Percentiles rank a stretch among this genome's conserved stretches.
These are phyloP conservation scores for Uropsilus gracilis DNA, from an alignment of 2,113 vertebrate species.

Conservation along the genomic window DNA sequence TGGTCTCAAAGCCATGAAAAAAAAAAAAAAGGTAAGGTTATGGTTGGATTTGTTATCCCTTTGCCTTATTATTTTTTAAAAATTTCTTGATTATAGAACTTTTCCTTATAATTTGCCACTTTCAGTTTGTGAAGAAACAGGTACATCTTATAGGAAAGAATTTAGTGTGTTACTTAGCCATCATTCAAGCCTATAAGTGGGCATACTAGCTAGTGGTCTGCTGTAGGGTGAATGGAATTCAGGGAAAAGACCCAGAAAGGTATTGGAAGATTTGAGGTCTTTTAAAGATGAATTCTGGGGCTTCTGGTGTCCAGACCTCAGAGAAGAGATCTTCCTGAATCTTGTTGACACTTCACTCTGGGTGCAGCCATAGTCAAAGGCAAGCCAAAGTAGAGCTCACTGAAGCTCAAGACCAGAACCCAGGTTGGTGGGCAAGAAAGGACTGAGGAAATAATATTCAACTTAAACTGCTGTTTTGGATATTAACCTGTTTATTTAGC, in stretches of 20 bases:
- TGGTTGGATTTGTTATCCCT: background rate
- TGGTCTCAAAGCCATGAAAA: background rate
- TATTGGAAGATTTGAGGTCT: background rate
- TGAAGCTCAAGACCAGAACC: background rate
- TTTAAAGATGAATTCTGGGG: background rate
- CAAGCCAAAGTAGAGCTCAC: background rate
- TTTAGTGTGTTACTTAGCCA: background rate
- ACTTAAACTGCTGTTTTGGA: background rate
- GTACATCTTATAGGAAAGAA: background rate
- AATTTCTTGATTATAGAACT: constrained; percentile 17
- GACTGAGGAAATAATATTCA: background rate
- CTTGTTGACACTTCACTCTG: background rate
- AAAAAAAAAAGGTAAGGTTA: background rate
- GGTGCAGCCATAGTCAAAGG: background rate
- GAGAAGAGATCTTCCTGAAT: background rate
- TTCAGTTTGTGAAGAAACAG: background rate
- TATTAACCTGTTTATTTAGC: background rate
- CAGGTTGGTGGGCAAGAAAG: background rate
- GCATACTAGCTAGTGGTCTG: background rate
- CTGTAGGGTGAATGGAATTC: background rate
- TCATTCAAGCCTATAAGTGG: background rate
- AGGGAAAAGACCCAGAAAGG: background rate
- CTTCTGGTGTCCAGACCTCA: background rate
- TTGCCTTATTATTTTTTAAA: background rate
- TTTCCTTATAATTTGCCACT: background rate